Conservation (phyloP, 2,888 invertebrate species). For the Nasonia oneida region DNA sequence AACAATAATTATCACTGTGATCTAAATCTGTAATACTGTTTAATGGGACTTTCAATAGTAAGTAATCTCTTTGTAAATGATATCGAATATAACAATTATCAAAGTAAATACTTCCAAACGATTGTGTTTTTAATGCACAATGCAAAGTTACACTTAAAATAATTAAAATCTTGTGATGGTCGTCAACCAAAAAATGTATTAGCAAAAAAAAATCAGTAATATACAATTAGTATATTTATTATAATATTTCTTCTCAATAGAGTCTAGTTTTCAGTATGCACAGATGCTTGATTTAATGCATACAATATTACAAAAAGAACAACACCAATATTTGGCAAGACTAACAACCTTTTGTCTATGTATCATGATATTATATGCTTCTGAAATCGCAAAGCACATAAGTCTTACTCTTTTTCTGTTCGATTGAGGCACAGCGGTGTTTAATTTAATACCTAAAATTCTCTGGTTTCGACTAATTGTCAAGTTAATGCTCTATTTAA, state of each 20-base stretch:
- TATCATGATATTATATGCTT: slow-evolving; percentile 43
- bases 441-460: slow-evolving; percentile 36
- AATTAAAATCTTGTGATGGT: slow-evolving; percentile 27
- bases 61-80: slow-evolving; percentile 54
- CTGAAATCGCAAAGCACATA: slow-evolving; percentile 29
- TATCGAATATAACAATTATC: slow-evolving; percentile 33
- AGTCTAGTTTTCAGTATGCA: slow-evolving; percentile 50
- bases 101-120: slow-evolving; percentile 19
- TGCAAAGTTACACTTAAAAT: slow-evolving; percentile 9
- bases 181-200: slow-evolving; percentile 45
- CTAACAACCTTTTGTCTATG: slow-evolving; percentile 40
- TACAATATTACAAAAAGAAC: slow-evolving; percentile 47
- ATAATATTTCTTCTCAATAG: slow-evolving; percentile 48
- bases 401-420: slow-evolving; percentile 30
- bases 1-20: slow-evolving; percentile 67
- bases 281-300: slow-evolving; percentile 36
- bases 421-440: slow-evolving; percentile 55
- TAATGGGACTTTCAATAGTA: slow-evolving; percentile 42
- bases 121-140: slow-evolving; percentile 24
- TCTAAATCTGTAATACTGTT: slow-evolving; percentile 65
- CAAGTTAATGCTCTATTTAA: slow-evolving; percentile 21
- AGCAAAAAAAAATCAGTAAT: slow-evolving; percentile 31
- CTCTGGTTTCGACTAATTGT: slow-evolving; percentile 27
- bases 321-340: slow-evolving; percentile 54
- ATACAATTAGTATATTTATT: slow-evolving; percentile 33